Evolutionary conservation across 2,888 invertebrate genomes (phyloP), one percentile per base, ranked within the genome.

Genomic region (Acanthococcus lagerstroemiae): DNA sequence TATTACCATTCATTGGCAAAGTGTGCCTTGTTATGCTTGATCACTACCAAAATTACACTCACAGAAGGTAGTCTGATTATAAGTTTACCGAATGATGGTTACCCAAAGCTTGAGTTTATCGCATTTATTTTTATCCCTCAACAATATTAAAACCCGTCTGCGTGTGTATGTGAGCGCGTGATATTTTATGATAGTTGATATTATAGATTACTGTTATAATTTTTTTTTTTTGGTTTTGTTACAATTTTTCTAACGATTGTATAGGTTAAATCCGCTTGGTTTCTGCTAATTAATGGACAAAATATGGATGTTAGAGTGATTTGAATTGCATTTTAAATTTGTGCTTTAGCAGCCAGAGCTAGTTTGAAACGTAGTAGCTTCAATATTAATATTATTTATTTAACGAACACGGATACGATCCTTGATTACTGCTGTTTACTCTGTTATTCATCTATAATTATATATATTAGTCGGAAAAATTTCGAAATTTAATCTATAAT

Each of bases 211-310:
- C 37, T 37, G 7, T 37, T 37, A 37, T 15, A 9, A 37, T 48
- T 21, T 19, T 48, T 48, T 48, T 19, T 19, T 48, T n/a, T 52
- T 19, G 19, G 21, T 52, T 19, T 21, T 52, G 19, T 52, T 24
- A 22, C 15, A 52, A 22, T 22, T 52, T 24, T 24, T 52, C 52
- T 52, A 52, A 52, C 52, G 52, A 37, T 52, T 52, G 52, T 24
- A 22, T 22, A 52, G 52, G 52, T 52, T 52, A 52, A 52, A 3
- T 52, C 52, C 21, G 52, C 52, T 52, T 52, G 52, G 52, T 52
- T 24, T 52, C 52, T 52, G 52, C 52, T 52, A 52, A 22, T 24
- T 52, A 52, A 52, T 52, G 52, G 52, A 52, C 22, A 52, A 52
- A 24, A 24, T 24, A 24, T 24, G 52, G 52, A 52, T 52, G 52